Evolutionary conservation across 2,113 vertebrate genomes (phyloP), one percentile per base, ranked within the genome.

Genomic region (Progne subis): DNA sequence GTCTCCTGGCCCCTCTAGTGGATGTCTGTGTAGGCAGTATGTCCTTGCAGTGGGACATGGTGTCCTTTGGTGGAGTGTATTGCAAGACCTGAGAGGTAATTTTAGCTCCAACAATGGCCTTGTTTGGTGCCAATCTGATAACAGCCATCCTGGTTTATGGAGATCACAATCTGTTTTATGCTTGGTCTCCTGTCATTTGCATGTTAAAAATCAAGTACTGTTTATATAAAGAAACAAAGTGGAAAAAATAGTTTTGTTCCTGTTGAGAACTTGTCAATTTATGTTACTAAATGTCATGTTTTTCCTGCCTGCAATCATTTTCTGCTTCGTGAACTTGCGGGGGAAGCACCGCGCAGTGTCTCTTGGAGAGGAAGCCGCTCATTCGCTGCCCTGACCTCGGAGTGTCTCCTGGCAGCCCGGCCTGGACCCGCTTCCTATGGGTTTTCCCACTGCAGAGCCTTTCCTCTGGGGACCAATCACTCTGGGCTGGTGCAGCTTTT

Each of bases 81-180:
- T 3, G 60, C 12, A 6, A 89, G 75, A 92, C 68, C 26, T 34
- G 44, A 69, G 91, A 91, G 85, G 21, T 94, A 96, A 90, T 95
- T 95, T 95, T 97, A 91, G 83, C 80, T 76, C 69, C 69, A 56
- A 97, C 95, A 97, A 95, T 95, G 61, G 77, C 77, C 79, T 90
- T 12, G 18, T 44, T 6, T 7, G 18, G 28, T 88, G 96, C 94
- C 97, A 41, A 96, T 96, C 94, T 96, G 95, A 96, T 97, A 97
- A 75, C 26, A 32, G 26, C 44, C 76, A 88, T 95, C 87, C 95
- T 85, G 92, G 65, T 84, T 82, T 90, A 67, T 3, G 0, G 87
- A 94, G 94, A 96, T 94, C 3, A 0, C 68, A 87, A 70, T 96
- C 92, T 92, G 3, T 68, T 92, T 92, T 61, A 52, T 82, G 75